These are phyloP conservation scores for Oreochromis tanganicae DNA, from an alignment of 2,113 vertebrate species.

Conservation along the genomic window DNA sequence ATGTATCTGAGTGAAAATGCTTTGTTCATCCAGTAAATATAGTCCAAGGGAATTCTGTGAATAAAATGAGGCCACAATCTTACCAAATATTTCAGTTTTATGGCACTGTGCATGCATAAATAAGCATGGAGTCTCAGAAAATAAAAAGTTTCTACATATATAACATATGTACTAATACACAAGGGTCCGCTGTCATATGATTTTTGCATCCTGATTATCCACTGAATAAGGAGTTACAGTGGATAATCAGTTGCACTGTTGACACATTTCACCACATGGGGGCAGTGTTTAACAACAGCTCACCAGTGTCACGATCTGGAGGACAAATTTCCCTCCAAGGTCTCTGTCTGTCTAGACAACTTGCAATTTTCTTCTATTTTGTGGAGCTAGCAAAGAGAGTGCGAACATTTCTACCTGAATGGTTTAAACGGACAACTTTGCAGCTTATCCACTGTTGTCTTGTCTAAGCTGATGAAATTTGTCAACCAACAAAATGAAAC, in stretches of 20 bases:
- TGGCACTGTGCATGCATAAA: background rate
- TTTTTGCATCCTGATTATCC: background rate
- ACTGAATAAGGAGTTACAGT: background rate
- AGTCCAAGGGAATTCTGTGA: background rate
- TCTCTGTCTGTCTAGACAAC: slow-evolving; percentile 40
- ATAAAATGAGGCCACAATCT: background rate
- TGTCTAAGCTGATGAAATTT: slow-evolving; percentile 30
- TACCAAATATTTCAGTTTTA: background rate
- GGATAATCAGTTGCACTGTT: background rate
- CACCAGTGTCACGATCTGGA: background rate
- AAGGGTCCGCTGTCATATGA: background rate
- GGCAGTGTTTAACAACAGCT: slow-evolving; percentile 36
- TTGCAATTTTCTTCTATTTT: slow-evolving; percentile 24
- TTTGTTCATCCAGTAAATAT: background rate
- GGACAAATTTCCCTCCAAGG: slow-evolving; percentile 23
- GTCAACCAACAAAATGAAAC: slow-evolving; percentile 37
- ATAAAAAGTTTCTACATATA: background rate
- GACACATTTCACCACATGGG: background rate
- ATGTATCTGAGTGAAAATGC: background rate
- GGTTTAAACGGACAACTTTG: background rate
- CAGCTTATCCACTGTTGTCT: slow-evolving; percentile 1
- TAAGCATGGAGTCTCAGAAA: background rate
- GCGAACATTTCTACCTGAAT: background rate
- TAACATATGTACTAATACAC: background rate
- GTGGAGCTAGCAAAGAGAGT: background rate